Evolutionary conservation across 2,888 invertebrate genomes (phyloP), one percentile per base, ranked within the genome.

Genomic region (Chloroclysta siterata): DNA sequence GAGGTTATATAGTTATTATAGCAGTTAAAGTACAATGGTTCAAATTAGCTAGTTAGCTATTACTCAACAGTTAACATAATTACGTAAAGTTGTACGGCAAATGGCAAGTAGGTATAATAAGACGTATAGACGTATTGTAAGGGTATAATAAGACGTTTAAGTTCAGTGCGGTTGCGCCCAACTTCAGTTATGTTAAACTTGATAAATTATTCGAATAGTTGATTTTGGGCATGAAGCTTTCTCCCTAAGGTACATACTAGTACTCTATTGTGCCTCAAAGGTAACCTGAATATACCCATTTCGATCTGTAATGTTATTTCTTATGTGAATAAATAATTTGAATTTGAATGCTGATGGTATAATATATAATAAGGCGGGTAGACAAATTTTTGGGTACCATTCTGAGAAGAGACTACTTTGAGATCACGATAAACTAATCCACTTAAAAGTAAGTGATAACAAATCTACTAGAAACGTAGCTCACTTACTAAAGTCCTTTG

Each of bases 161-260:
- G 63, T 63, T 54, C 55, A 63, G 61, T 58, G 28, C 17, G 51
- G 22, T 51, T 59, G 50, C 42, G 59, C 33, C 57, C 60, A 66
- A 67, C 68, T 58, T 71, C 46, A 47, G 63, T 54, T 61, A 69
- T 68, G 65, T 67, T 63, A 71, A 68, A 65, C 65, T 71, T 70
- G 60, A 68, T 72, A 71, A 70, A 67, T 73, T 69, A 73, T 70
- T 69, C 50, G 66, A 69, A 68, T 68, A 68, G 67, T 70, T 69
- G 70, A 71, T 72, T 68, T 68, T 62, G 64, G 66, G 50, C 58
- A 58, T 65, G 62, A 65, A 67, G 65, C 65, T 68, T 58, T 60
- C 55, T 47, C 51, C 53, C 58, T 66, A 64, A 22, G 56, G 54
- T 56, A 67, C 46, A 54, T 54, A 46, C 44, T n/a, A 22, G 29